A percentile compares a stretch with the other conserved stretches of the same genome.
Conservation (phyloP, 2,888 invertebrate genomes). For the Meiosimyza decipiens region DNA sequence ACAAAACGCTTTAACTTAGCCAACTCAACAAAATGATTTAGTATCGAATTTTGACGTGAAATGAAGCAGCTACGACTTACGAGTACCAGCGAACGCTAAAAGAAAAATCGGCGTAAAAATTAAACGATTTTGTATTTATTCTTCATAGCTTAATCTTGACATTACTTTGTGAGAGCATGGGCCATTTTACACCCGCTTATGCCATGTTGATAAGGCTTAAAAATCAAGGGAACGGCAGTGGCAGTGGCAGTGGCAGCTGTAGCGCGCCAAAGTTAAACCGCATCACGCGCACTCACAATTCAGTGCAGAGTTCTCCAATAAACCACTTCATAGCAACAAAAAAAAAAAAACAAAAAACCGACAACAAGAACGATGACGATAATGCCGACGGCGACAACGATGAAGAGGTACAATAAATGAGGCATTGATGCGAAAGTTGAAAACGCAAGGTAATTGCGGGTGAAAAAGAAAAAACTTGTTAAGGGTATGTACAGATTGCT, state of each 20-base stretch:
- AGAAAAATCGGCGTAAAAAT: conserved; percentile 3
- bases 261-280: conserved; percentile 11
- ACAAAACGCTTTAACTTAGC: neutral
- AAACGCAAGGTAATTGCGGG: too few relatives aligned
- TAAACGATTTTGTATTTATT: conserved; percentile 10
- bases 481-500: too few relatives aligned
- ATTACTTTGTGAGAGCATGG: neutral
- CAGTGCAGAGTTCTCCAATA: conserved; percentile 23
- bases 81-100: too few relatives aligned
- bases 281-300: conserved; percentile 36
- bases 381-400: too few relatives aligned
- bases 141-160: neutral
- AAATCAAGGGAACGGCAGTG: neutral
- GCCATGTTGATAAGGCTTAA: conserved; percentile 17
- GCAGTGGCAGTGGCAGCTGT: too few relatives aligned
- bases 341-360: neutral
- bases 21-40: conserved; percentile 17
- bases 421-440: too few relatives aligned
- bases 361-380: neutral
- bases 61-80: conserved; percentile 8
- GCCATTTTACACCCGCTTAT: neutral
- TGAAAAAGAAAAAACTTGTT: too few relatives aligned
- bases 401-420: too few relatives aligned
- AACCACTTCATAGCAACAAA: neutral
- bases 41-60: conserved; percentile 22